Base-by-base conservation (phyloP, 2,888 invertebrate genomes). In the Rhogogaster chlorosoma region DNA sequence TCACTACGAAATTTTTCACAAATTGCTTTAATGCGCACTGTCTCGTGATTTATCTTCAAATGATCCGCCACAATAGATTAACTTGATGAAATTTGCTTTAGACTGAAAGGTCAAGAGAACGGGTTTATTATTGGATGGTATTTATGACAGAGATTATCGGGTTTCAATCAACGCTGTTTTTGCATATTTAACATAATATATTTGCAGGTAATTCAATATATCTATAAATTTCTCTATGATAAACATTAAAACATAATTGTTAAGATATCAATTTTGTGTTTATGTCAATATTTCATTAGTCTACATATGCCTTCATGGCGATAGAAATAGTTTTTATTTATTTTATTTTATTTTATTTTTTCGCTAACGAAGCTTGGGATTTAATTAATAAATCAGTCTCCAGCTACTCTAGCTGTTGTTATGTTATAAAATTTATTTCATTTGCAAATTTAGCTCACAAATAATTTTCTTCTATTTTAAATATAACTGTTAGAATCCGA, bases 351-450 rank as follows among this genome's bases (percentile, higher is more conserved):
- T 49, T 32, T 29, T 77, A 18, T 49, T 49, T 45, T 15, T n/a
- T 70, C 45, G 83, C 70, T 67, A 83, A 67, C 70, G 45, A 83
- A 83, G 64, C 83, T 64, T 83, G 64, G 67, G 83, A 87, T 83
- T 75, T 83, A 88, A 84, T 75, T 85, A 64, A 53, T 73, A 71
- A 84, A 87, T 89, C 88, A 88, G 88, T 89, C 88, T 88, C 88
- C 87, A 88, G 86, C 87, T 87, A 87, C 85, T 87, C 87, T 87
- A 87, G 85, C 84, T 86, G 87, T 87, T 85, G 86, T 89, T 87
- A 87, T 83, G 71, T 89, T 88, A 89, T 88, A 89, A 90, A 89
- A 89, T 88, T 84, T 90, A 89, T 84, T 86, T 88, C 42, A 45
- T 67, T 83, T 64, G 82, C 53, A 83, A 83, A 83, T 83, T 26